Evolutionary conservation across 2,888 invertebrate species (phyloP).

Genomic region (Anoplius nigerrimus): DNA sequence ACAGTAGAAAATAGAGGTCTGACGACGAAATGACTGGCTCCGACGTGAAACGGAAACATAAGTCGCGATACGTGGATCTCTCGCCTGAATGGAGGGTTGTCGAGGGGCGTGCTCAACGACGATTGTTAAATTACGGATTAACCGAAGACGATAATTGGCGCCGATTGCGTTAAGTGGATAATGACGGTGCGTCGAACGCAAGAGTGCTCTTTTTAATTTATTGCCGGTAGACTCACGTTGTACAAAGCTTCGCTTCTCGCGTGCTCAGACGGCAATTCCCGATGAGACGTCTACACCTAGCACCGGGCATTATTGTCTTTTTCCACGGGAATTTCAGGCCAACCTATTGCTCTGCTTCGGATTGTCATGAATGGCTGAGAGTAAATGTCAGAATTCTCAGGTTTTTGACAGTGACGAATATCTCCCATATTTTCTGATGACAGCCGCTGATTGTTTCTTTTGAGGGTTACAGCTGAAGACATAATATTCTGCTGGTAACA

Average conservation of each 20-base stretch:
- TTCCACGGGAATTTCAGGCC: no score
- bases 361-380: no score
- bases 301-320: constrained; percentile 7
- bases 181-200: constrained; percentile 8
- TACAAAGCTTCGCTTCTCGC: background rate
- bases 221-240: no score
- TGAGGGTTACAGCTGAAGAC: no score
- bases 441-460: no score
- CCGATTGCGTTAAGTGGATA: constrained; percentile 24
- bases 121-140: constrained; percentile 19
- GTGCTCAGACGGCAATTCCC: no score
- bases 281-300: constrained; percentile 22
- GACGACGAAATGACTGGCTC: constrained; percentile 24
- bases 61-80: background rate
- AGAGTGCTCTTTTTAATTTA: constrained; percentile 16
- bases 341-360: no score
- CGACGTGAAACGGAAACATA: background rate
- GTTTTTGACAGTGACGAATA: no score
- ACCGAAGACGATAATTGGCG: constrained; percentile 5
- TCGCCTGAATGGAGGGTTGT: constrained; percentile 20
- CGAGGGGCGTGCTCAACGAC: background rate
- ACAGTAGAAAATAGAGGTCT: constrained; percentile 25
- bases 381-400: no score
- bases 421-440: no score
- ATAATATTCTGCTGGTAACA: no score